Conservation (phyloP, 2,797 vertebrate genomes). For the Tragelaphus oryx region DNA sequence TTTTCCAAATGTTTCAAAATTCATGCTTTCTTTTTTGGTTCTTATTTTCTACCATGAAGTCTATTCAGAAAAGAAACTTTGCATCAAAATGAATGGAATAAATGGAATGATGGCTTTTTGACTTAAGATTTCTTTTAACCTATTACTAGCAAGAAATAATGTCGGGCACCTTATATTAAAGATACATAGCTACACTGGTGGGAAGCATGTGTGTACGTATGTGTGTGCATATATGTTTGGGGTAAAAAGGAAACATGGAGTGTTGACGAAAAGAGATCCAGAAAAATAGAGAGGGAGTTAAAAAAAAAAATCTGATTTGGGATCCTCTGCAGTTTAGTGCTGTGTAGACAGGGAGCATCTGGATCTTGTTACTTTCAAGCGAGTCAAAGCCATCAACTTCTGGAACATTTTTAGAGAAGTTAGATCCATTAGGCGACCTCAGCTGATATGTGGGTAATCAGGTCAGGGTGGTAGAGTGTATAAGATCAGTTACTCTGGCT, state of each 20-base stretch:
- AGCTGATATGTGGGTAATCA: slow-evolving; percentile 77
- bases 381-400: slow-evolving; percentile 79
- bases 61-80: slow-evolving; percentile 57
- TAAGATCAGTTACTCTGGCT: slow-evolving; percentile 60
- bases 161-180: not conserved
- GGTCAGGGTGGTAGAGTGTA: slow-evolving; percentile 46
- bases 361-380: slow-evolving; percentile 82
- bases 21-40: slow-evolving; percentile 43
- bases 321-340: slow-evolving; percentile 62
- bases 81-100: slow-evolving; percentile 52
- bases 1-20: slow-evolving; percentile 68
- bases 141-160: slow-evolving; percentile 34
- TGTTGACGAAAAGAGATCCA: not conserved
- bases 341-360: slow-evolving; percentile 79
- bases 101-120: slow-evolving; percentile 44
- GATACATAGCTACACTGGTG: not conserved
- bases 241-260: not conserved
- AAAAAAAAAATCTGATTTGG: slow-evolving; percentile 48
- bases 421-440: slow-evolving; percentile 73
- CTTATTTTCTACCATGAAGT: slow-evolving; percentile 47
- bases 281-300: not conserved
- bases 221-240: not conserved
- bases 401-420: slow-evolving; percentile 79
- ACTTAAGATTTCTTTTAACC: slow-evolving; percentile 25
- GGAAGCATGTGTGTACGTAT: slow-evolving; percentile 11